Evolutionary conservation across 2,888 invertebrate genomes (phyloP), one percentile per base, ranked within the genome.

Genomic region (Chalcosyrphus nemorum): DNA sequence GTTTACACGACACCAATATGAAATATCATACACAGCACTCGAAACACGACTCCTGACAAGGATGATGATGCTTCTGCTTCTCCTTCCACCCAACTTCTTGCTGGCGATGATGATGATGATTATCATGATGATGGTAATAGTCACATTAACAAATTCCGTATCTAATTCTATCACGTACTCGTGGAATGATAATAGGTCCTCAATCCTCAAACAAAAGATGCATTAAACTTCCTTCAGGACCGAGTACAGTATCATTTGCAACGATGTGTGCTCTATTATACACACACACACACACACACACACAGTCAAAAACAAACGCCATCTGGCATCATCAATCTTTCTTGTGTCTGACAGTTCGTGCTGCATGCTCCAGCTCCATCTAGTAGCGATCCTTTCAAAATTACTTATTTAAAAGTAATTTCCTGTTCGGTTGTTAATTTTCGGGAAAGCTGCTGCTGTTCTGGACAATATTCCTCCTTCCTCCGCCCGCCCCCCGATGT

Each of bases 321-420:
- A 61, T 59, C 47, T 61, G 61, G 41, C 57, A 77, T 77, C 72
- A 82, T 77, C 81, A 77, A 82, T 82, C 81, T 77, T 77, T 63
- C 45, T 76, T 35, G 41, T 41, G 52, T 27, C 50, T 65, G 76
- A 71, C 81, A 81, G 65, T 43, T 71, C 41, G 38, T 63, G 65
- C 70, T 50, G 47, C 50, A 24, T 24, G 24, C 24, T 24, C 24
- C 24, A 24, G 24, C 4, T 24, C 24, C 24, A 75, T 59, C 7
- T 52, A n/a, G n/a, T n/a, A n/a, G 21, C 63, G 63, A 70, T 81
- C 75, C 81, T 68, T 82, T 66, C 41, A 43, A 63, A 74, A 84
- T 80, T 80, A 84, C 82, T 80, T 84, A 84, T 84, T 84, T 84
- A 84, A 80, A 84, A 84, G 82, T 68, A 78, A 84, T 84, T 78